Evolutionary conservation across 2,888 invertebrate species (phyloP).

Genomic region (Sinohyriopsis cumingii): DNA sequence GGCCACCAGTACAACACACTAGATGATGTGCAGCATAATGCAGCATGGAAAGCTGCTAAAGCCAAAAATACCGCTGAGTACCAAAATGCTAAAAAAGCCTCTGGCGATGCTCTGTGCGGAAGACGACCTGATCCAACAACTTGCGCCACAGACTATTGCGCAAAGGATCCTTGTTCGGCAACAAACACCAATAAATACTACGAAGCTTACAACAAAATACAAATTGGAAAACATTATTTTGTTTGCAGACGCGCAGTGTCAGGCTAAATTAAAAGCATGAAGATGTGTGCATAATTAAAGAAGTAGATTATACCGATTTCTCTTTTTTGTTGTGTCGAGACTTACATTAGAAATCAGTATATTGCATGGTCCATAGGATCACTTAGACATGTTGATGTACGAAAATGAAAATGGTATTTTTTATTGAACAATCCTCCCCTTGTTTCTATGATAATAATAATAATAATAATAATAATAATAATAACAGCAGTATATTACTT

Average conservation of each 20-base stretch:
- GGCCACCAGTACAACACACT: conserved; percentile 25
- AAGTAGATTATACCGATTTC: no score
- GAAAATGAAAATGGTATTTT: no score
- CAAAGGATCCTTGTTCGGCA: conserved; percentile 17
- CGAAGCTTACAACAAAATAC: conserved; percentile 2
- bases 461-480: no score
- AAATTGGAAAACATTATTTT: conserved; percentile 11
- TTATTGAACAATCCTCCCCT: no score
- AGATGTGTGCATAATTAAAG: no score
- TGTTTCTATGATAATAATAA: no score
- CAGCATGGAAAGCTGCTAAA: conserved; percentile 13
- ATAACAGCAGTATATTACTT: no score
- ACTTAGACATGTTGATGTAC: no score
- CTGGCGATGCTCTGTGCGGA: conserved; percentile 17
- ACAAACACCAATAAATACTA: conserved; percentile 8
- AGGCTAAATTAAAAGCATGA: no score
- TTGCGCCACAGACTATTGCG: conserved; percentile 19
- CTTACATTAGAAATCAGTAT: no score
- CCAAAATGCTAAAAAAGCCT: conserved; percentile 13
- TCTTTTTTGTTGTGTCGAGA: no score
- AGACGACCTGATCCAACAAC: conserved; percentile 13
- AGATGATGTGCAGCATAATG: conserved; percentile 6
- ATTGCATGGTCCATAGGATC: no score
- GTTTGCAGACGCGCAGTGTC: conserved; percentile 1
- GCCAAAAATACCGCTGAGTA: conserved; percentile 6